Base-by-base conservation (phyloP, 2,113 vertebrate genomes). In the Cyanoderma ruficeps region DNA sequence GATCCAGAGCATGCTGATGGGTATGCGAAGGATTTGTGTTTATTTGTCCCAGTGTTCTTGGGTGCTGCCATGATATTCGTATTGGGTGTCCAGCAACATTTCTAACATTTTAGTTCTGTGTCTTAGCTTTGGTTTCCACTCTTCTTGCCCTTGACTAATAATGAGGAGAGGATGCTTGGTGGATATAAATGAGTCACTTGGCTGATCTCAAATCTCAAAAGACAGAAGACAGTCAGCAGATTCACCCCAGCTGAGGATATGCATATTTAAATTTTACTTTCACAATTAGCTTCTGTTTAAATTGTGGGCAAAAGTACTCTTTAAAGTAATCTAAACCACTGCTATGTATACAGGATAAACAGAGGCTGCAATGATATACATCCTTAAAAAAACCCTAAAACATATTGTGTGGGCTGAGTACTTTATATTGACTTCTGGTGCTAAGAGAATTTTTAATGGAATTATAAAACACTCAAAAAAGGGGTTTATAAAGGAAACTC, bases 401-500 rank as follows among this genome's bases (percentile, higher is more conserved):
- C 18, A 18, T 80, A 96, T 76, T 97, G 96, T 96, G 87, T 90
- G 75, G 86, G 94, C 93, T 95, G 91, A 96, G 83, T 97, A 97
- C 67, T 94, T 96, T 90, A 85, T 92, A 57, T 49, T 83, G 85
- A 95, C 91, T 97, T 98, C 91, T 89, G 63, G 91, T 88, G 94
- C 83, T 28, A 93, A 87, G 37, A 96, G 64, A 90, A 88, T 94
- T 96, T 96, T 95, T 96, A 96, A 96, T 89, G 89, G 89, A 92
- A 83, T 97, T 97, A 97, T 97, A 97, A 97, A 98, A 95, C 80
- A 67, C 90, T 95, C 63, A 81, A 87, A 97, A 96, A 96, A 44
- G 53, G 68, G 55, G 71, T 72, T 96, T 97, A 94, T 95, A 96
- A 98, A 97, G 88, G 88, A 97, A 98, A 96, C 94, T 97, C 75